Conservation (phyloP, 2,797 vertebrate genomes). For the Sarcoramphus papa region DNA sequence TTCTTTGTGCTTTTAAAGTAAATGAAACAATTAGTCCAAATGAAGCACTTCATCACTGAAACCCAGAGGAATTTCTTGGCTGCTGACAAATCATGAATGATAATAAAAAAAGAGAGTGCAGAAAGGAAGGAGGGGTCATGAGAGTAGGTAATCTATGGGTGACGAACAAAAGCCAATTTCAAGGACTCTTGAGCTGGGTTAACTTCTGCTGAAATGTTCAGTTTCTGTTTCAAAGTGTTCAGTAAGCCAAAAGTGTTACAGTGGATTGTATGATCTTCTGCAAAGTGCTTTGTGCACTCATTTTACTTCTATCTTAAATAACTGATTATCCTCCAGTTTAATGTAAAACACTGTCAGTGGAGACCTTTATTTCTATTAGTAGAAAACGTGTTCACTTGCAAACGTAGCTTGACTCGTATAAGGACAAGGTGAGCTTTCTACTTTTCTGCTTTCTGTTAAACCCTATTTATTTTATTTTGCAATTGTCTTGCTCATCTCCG, state of each 20-base stretch:
- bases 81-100: background rate
- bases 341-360: background rate
- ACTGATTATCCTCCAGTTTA: background rate
- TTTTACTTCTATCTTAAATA: background rate
- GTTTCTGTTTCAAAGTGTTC: background rate
- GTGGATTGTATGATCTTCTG: background rate
- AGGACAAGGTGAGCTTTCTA: background rate
- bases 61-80: conserved; percentile 8
- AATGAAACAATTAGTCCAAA: conserved; percentile 36
- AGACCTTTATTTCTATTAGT: background rate
- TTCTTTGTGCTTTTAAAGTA: conserved; percentile 15
- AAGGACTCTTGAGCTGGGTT: background rate
- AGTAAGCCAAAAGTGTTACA: background rate
- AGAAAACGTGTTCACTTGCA: background rate
- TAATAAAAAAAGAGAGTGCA: background rate
- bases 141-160: background rate
- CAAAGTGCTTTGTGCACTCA: background rate
- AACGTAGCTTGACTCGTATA: background rate
- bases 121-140: background rate
- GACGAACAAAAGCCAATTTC: background rate
- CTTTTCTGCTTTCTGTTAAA: background rate
- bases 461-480: background rate
- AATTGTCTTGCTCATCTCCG: background rate
- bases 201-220: background rate
- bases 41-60: conserved; percentile 32